Evolutionary conservation across 2,888 invertebrate genomes (phyloP), one percentile per base, ranked within the genome.

Genomic region (Drosophila paracracens): DNA sequence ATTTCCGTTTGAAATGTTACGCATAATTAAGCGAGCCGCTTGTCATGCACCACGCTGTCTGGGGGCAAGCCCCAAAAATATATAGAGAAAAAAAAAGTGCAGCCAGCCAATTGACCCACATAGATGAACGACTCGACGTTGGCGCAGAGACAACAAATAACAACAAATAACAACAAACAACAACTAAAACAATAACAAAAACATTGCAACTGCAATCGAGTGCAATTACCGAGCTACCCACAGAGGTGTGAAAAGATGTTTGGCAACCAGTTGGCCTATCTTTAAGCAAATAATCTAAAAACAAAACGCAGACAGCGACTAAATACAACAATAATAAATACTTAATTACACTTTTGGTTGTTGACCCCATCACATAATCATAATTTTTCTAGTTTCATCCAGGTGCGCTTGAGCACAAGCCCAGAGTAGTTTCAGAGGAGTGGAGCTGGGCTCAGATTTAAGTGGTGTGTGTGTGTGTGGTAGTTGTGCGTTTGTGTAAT

Each of bases 21-120:
- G 85, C 85, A 89, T 85, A 85, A 85, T 85, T 89, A 88, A 85
- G 74, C 89, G 70, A 53, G 43, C 63, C 70, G 80, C 61, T 66
- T 73, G 54, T 65, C 69, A 76, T 61, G 67, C 71, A 77, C 72
- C 81, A 70, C 77, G 81, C 71, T 66, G 88, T 89, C 85, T 82
- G 80, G 67, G 53, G 82, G 65, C 77, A 73, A 77, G 75, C 72
- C 78, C 71, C 73, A 77, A 84, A 87, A 82, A 64, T 64, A 21
- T 18, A 21, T 29, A 18, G 36, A 46, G 18, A 52, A 40, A 52
- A 43, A 58, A 25, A 21, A 58, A 66, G 54, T 36, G 38, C 46
- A 46, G 46, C 27, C 46, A 46, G 38, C 62, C 74, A 82, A 76
- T 84, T 89, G 89, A 85, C 88, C 89, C 82, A 85, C 84, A 71